Conservation (phyloP, 2,113 vertebrate species). For the Nothoprocta pentlandii region DNA sequence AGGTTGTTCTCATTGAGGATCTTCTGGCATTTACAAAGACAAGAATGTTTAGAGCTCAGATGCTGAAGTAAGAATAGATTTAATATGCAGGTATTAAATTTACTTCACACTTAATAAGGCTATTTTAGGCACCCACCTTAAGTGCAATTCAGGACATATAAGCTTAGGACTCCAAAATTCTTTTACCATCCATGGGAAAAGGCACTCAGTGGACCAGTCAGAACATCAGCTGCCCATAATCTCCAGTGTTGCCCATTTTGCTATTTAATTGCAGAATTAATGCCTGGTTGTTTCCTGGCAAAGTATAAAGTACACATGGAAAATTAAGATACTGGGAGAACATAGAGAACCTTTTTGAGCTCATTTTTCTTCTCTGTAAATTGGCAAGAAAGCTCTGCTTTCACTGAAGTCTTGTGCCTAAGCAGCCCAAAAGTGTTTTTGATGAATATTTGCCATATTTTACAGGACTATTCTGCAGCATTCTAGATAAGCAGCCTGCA, state of each 20-base stretch:
- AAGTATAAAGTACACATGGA: conserved; percentile 37
- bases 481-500: neutral
- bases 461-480: neutral
- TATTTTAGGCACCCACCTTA: neutral
- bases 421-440: conserved; percentile 21
- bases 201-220: neutral
- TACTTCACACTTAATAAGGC: neutral
- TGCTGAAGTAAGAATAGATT: neutral
- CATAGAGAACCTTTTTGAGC: conserved; percentile 31
- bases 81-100: neutral
- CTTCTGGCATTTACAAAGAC: neutral
- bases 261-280: conserved; percentile 27
- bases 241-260: neutral
- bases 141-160: neutral
- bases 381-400: neutral
- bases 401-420: neutral
- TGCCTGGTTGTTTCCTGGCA: conserved; percentile 33
- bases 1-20: neutral
- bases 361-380: conserved; percentile 9
- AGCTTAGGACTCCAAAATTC: neutral
- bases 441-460: neutral
- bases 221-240: neutral
- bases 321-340: conserved; percentile 38
- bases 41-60: neutral
- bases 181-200: neutral